Evolutionary conservation across 2,797 vertebrate genomes (phyloP).

Genomic region (Tenualosa ilisha): DNA sequence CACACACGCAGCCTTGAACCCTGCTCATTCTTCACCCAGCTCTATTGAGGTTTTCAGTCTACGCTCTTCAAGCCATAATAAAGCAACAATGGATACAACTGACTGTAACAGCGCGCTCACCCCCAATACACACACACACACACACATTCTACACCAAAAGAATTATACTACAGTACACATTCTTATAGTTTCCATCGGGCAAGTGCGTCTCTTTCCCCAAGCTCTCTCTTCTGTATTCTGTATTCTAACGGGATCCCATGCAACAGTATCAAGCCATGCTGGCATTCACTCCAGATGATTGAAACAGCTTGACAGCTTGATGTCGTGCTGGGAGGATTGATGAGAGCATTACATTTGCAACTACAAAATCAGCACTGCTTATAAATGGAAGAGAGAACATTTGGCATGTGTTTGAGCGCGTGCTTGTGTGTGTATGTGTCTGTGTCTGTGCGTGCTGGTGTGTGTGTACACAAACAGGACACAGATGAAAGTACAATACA

Average conservation of each 20-base stretch:
- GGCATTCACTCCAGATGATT: constrained; percentile 66
- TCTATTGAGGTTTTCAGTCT: neutral
- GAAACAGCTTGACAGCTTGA: constrained; percentile 75
- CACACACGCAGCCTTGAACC: constrained; percentile 18
- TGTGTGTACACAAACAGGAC: constrained; percentile 56
- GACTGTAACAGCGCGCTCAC: neutral
- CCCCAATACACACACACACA: neutral
- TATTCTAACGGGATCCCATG: constrained; percentile 50
- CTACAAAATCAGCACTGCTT: constrained; percentile 68
- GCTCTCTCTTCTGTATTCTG: constrained; percentile 51
- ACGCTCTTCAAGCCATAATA: neutral
- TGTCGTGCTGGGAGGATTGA: constrained; percentile 77
- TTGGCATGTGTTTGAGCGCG: constrained; percentile 38
- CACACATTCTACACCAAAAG: neutral
- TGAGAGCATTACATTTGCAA: constrained; percentile 77
- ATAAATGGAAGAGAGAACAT: constrained; percentile 59
- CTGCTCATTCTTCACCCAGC: neutral
- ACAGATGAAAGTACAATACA: constrained; percentile 45
- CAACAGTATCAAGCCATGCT: constrained; percentile 55
- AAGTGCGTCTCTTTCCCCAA: constrained; percentile 37
- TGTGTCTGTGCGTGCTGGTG: neutral
- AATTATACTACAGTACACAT: neutral
- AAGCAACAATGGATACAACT: constrained; percentile 17
- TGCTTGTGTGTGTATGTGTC: neutral
- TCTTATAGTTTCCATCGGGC: neutral